A percentile compares a stretch with the other conserved stretches of the same genome.
Conservation (phyloP, 2,113 vertebrate species). For the Albula glossodonta region DNA sequence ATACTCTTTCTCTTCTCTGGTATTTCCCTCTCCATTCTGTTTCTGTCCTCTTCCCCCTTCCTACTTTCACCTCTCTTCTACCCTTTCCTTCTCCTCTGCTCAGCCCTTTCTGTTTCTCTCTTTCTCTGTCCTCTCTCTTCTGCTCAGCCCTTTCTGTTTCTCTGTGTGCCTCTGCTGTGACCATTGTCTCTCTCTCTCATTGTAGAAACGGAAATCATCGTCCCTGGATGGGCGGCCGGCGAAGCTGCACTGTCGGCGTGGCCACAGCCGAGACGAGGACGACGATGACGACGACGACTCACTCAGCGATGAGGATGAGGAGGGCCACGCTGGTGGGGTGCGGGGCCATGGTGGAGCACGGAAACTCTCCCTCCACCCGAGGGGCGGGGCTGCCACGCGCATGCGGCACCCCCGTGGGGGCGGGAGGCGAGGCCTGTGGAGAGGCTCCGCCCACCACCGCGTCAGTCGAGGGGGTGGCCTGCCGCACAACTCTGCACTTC, state of each 20-base stretch:
- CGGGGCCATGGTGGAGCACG: conserved; percentile 46
- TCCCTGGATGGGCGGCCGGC: conserved; percentile 66
- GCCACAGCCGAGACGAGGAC: conserved; percentile 65
- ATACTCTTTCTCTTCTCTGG: background rate
- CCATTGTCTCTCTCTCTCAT: background rate
- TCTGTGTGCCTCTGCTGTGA: no score
- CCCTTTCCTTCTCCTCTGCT: no score
- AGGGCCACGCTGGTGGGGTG: no score
- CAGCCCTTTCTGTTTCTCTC: no score
- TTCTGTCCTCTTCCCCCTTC: background rate
- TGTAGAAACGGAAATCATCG: conserved; percentile 67
- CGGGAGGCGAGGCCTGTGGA: conserved; percentile 62
- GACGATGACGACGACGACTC: conserved; percentile 58
- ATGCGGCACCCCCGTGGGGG: background rate
- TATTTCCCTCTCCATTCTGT: no score
- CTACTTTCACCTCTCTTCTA: background rate
- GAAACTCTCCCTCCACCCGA: conserved; percentile 48
- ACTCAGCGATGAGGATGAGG: conserved; percentile 52
- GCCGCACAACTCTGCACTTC: conserved; percentile 43
- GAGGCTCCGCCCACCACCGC: conserved; percentile 55
- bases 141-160: no score
- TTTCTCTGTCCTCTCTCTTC: no score
- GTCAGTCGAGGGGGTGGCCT: conserved; percentile 51
- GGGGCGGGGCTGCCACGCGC: conserved; percentile 35
- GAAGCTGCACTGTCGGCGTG: conserved; percentile 67